Conservation (phyloP, 2,888 invertebrate species). For the Lordiphosa fenestrarum region DNA sequence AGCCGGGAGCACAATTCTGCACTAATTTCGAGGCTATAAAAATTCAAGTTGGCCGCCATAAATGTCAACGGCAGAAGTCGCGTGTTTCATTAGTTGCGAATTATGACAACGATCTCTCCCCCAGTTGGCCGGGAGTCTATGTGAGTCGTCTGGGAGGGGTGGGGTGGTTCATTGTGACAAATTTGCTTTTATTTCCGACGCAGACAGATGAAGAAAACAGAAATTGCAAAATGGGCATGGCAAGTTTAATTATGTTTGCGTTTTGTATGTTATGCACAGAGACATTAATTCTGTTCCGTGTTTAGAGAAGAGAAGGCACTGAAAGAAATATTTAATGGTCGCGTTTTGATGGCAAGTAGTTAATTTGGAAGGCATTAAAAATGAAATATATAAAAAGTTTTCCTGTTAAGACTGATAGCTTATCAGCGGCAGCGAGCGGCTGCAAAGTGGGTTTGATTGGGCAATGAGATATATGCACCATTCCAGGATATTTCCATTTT, state of each 20-base stretch:
- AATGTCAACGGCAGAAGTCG: conserved; percentile 60
- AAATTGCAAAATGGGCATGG: conserved; percentile 53
- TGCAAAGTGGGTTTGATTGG: too few relatives aligned
- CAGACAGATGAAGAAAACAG: conserved; percentile 59
- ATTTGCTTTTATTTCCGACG: conserved; percentile 65
- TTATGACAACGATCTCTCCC: conserved; percentile 46
- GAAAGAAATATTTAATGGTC: background rate
- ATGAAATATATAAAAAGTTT: too few relatives aligned
- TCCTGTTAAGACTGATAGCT: too few relatives aligned
- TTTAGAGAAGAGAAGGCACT: conserved; percentile 23
- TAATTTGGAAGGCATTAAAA: too few relatives aligned
- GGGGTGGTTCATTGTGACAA: conserved; percentile 56
- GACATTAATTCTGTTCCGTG: conserved; percentile 57
- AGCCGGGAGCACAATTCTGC: conserved; percentile 40
- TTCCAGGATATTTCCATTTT: too few relatives aligned
- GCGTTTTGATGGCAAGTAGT: too few relatives aligned
- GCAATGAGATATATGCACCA: too few relatives aligned
- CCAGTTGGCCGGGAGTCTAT: background rate
- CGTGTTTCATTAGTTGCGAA: conserved; percentile 71
- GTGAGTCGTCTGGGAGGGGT: conserved; percentile 13
- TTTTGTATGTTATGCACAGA: conserved; percentile 42
- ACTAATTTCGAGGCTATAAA: conserved; percentile 70
- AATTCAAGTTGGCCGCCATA: conserved; percentile 70
- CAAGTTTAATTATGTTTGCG: conserved; percentile 72
- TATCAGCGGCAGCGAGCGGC: too few relatives aligned